Base-by-base conservation (phyloP, 2,113 vertebrate genomes). In the Xenus cinereus region DNA sequence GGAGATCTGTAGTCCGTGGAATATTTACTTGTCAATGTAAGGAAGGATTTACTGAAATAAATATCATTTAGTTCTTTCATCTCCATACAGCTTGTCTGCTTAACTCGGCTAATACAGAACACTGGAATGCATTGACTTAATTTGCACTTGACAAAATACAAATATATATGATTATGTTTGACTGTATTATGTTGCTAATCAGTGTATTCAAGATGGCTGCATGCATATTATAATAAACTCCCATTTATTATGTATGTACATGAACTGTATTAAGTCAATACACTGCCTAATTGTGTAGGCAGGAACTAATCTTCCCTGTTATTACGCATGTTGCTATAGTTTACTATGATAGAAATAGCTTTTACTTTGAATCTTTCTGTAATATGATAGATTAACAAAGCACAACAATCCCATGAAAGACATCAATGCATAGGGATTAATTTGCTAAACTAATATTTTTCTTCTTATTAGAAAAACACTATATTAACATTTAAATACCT, bases 241-340 rank as follows among this genome's bases (percentile, higher is more conserved):
- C 33, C 63, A 63, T 92, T 92, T 87, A 63, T 85, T 91, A 90
- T 79, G 51, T 63, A 62, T 32, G 35, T 62, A 43, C 76, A 79
- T 79, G 66, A 83, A 62, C 60, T 90, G 35, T 73, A 80, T 81
- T 88, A 88, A 88, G 91, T 66, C 80, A 91, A 64, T 83, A 45
- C 51, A 50, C 22, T 69, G 79, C 73, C 54, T 93, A 78, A 92
- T 84, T 74, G 66, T 54, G 76, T 69, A 84, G 83, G 64, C 71
- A 90, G 74, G 45, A 94, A 68, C 69, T 84, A 94, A 95, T 91
- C 69, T 64, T 69, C 84, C 48, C 62, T 80, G 53, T 83, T 95
- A 64, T 48, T 90, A 76, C 39, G 77, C 48, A 53, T 59, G 48
- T 91, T 92, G 75, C 54, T 69, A 63, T 32, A 90, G 37, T 86